Evolutionary conservation across 1,140 invertebrate genomes (phyloP).

Genomic region (Cydia amplana): DNA sequence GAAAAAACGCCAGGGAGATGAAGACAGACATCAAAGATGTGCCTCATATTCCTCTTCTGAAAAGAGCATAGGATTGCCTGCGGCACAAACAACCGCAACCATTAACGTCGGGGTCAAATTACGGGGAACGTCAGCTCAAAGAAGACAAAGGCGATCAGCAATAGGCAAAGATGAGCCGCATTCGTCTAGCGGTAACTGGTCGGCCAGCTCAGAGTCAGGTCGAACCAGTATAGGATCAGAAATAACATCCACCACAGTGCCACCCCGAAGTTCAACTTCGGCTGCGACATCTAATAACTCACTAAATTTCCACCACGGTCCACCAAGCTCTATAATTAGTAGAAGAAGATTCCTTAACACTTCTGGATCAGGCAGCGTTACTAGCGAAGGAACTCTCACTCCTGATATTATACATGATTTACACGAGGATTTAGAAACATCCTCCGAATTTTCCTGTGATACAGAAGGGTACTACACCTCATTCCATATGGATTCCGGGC

Average conservation of each 20-base stretch:
- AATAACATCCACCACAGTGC: conserved; percentile 86
- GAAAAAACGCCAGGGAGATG: conserved; percentile 77
- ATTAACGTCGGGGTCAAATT: conserved; percentile 85
- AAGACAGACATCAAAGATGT: conserved; percentile 85
- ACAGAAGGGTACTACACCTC: conserved; percentile 98
- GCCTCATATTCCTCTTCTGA: conserved; percentile 87
- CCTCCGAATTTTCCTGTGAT: conserved; percentile 96
- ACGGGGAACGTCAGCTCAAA: conserved; percentile 84
- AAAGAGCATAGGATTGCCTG: conserved; percentile 82
- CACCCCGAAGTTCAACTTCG: conserved; percentile 85
- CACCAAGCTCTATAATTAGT: conserved; percentile 85
- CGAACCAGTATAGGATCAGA: conserved; percentile 90
- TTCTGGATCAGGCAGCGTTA: conserved; percentile 89
- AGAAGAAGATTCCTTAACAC: conserved; percentile 84
- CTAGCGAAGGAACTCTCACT: conserved; percentile 91
- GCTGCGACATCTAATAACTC: conserved; percentile 84
- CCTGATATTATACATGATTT: conserved; percentile 88
- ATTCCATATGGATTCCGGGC: conserved; percentile 96
- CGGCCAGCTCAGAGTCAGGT: conserved; percentile 93
- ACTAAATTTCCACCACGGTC: conserved; percentile 82
- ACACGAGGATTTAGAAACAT: conserved; percentile 92
- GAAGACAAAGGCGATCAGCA: conserved; percentile 80
- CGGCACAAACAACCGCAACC: conserved; percentile 78
- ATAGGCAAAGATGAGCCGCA: conserved; percentile 87
- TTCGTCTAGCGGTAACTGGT: conserved; percentile 96